A percentile compares a stretch with the other conserved stretches of the same genome.
Evolutionary conservation across 1,140 invertebrate genomes (phyloP).

Genomic region (Sycophila sp.): DNA sequence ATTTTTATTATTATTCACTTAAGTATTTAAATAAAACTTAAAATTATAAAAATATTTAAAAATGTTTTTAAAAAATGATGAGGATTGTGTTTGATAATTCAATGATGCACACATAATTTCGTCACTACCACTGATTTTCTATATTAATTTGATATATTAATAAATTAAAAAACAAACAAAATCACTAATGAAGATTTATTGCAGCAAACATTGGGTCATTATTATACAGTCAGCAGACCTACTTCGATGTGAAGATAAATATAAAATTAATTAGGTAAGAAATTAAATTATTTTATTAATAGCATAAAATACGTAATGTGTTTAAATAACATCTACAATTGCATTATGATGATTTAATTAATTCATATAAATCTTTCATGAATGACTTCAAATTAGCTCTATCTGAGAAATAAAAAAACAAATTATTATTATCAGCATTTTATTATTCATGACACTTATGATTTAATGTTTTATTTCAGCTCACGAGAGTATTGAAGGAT

Average conservation of each 20-base stretch:
- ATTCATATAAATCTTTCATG: slow-evolving; percentile 46
- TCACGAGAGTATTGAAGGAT: too few species aligned
- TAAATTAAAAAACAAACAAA: not conserved
- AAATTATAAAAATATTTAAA: slow-evolving; percentile 6
- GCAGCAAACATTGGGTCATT: too few species aligned
- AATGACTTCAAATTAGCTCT: slow-evolving; percentile 58
- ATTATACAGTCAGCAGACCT: not conserved
- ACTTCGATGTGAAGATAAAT: not conserved
- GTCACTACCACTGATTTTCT: slow-evolving; percentile 59
- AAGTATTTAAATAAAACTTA: not conserved
- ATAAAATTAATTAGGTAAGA: not conserved
- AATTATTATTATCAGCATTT: not conserved
- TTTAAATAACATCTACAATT: not conserved
- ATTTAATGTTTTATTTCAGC: too few species aligned
- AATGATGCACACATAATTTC: slow-evolving; percentile 47
- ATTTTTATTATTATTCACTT: not conserved
- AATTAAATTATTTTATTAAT: not conserved
- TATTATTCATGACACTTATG: too few species aligned
- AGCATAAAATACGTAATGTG: not conserved
- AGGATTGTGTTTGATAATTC: slow-evolving; percentile 42
- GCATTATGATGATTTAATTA: slow-evolving; percentile 47
- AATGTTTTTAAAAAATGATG: slow-evolving; percentile 48
- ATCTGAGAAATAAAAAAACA: slow-evolving; percentile 48
- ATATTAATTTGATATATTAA: not conserved
- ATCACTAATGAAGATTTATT: slow-evolving; percentile 14